Conservation (phyloP, 2,113 vertebrate species). For the Hyaena hyaena region DNA sequence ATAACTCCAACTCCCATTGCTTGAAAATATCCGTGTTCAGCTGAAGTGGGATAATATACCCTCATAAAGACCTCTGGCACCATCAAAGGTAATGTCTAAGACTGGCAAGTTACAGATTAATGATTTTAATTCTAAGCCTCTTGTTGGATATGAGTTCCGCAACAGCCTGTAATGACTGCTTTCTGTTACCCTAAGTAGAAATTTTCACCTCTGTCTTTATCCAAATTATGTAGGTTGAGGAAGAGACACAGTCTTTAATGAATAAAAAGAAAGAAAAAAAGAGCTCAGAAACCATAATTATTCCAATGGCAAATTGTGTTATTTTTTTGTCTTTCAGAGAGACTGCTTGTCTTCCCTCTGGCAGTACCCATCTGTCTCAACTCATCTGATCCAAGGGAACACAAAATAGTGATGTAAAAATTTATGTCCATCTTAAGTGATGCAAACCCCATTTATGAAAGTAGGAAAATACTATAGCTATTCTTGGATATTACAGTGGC, state of each 20-base stretch:
- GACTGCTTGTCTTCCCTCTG: neutral
- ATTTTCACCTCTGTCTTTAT: neutral
- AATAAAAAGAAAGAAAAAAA: neutral
- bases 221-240: neutral
- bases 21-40: constrained; percentile 80
- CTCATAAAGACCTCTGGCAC: constrained; percentile 81
- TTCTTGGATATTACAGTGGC: neutral
- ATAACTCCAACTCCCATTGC: constrained; percentile 62
- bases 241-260: neutral
- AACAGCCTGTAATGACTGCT: neutral
- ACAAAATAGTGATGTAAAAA: neutral
- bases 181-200: neutral
- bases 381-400: neutral
- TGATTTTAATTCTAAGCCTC: neutral
- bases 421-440: neutral
- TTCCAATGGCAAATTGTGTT: neutral
- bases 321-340: neutral
- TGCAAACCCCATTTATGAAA: neutral
- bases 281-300: neutral
- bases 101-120: neutral
- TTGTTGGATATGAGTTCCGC: neutral
- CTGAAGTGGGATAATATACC: constrained; percentile 85
- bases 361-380: neutral
- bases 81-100: constrained; percentile 40
- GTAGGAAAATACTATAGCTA: neutral